Evolutionary conservation across 2,113 vertebrate genomes (phyloP), one percentile per base, ranked within the genome.

Genomic region (Deroptyus accipitrinus): DNA sequence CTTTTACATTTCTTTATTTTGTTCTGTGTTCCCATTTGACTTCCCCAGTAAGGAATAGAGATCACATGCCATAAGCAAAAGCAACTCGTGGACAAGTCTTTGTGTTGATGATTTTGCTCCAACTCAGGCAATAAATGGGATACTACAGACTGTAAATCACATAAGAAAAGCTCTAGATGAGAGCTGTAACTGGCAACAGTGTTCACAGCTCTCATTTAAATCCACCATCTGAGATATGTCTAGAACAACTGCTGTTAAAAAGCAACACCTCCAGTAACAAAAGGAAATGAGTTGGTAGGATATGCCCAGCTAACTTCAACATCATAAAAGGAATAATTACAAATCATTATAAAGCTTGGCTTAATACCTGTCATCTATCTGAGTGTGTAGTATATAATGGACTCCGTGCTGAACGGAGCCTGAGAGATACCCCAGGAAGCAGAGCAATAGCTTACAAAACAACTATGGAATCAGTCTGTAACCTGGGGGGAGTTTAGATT

Each of bases 391-490:
- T 69, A 46, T 73, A 64, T 92, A 94, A 94, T 92, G 87, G 82
- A 85, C 91, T 88, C 78, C 0, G 5, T 86, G 63, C 80, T 84
- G 92, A 95, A 86, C 3, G 0, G 42, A 94, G 83, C 83, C 76
- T 92, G 49, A 88, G 83, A 94, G 80, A 90, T 95, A 87, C 90
- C 94, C 90, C 33, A 80, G 86, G 90, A 96, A 93, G 90, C 88
- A 89, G 91, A 95, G 92, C 70, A 94, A 87, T 91, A 94, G 91
- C 93, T 95, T 94, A 95, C 78, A 94, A 95, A 95, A 94, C 89
- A 95, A 37, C 75, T 72, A 78, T 72, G 72, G 87, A 94, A 93
- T 93, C 87, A 94, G 83, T 94, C 85, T 89, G 42, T 92, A 92
- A 86, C 78, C 93, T 85, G 70, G 44, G 67, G 82, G 79, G 72